A percentile compares a stretch with the other conserved stretches of the same genome.
Evolutionary conservation across 2,113 vertebrate genomes (phyloP).

Genomic region (Clarias batrachus): DNA sequence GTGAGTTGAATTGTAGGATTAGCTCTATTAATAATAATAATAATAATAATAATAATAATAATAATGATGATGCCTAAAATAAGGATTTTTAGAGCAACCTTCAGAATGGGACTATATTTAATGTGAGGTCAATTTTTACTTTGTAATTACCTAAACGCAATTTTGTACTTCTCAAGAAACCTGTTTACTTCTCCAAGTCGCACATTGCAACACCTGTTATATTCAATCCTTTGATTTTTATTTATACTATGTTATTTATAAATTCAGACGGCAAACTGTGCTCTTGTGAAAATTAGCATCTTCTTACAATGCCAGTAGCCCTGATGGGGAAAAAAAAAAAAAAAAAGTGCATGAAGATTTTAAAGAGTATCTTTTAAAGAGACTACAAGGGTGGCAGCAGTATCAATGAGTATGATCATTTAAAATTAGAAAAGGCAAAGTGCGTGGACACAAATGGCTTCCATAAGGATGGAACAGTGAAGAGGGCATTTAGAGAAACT

Average conservation of each 20-base stretch:
- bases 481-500: background rate
- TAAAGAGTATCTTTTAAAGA: background rate
- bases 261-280: background rate
- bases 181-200: too few species aligned
- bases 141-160: too few species aligned
- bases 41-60: too few species aligned
- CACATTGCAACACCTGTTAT: too few species aligned
- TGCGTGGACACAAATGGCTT: background rate
- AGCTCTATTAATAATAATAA: background rate
- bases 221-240: too few species aligned
- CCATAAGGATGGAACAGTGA: background rate
- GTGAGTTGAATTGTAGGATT: background rate
- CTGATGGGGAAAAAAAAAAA: background rate
- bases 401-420: background rate
- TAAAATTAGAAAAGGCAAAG: background rate
- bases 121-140: too few species aligned
- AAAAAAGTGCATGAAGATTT: background rate
- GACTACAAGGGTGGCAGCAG: background rate
- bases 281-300: background rate
- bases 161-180: too few species aligned
- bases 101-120: background rate
- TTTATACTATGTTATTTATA: background rate
- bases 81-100: background rate
- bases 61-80: background rate
- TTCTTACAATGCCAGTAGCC: background rate